Base-by-base conservation (phyloP, 2,888 invertebrate species). In the Biston betularia region DNA sequence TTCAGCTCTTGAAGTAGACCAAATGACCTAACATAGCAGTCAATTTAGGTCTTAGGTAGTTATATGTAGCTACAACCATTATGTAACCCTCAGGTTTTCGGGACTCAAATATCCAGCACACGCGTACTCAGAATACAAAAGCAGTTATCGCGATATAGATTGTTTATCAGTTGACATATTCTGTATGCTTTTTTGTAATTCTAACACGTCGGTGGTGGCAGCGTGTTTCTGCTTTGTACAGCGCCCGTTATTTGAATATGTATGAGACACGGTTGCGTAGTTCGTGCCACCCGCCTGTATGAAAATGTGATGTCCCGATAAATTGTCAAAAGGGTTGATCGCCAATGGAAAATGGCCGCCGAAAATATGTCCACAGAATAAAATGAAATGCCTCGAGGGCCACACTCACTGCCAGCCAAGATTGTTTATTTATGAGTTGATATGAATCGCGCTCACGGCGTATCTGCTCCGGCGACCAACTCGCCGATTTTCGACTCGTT, bases 261-360 rank as follows among this genome's bases (percentile, higher is more conserved):
- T 89, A 92, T 92, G 92, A 92, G 88, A 76, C 82, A 83, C 80
- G 83, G 83, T 79, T 83, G 79, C 79, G 75, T 75, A 81, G 85
- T 85, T 83, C 88, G 87, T 87, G 87, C 85, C 83, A 82, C 84
- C 82, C 84, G 88, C 86, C 80, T 88, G 83, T 90, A 91, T 90
- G 90, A 92, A 91, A 92, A 90, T 91, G 89, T 90, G 90, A 91
- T 89, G 90, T 86, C 82, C 90, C 90, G 91, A 92, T 92, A 92
- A 92, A 92, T 92, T 92, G 92, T 89, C 91, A 91, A 90, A 92
- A 89, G 90, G 90, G 87, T 89, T 89, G 89, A 90, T 90, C 88
- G 87, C 85, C 86, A 85, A 85, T 87, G 88, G 86, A 86, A 87
- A 89, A 89, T 87, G 84, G 86, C 84, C 81, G 81, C 81, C 81